Evolutionary conservation across 2,888 invertebrate species (phyloP).

Genomic region (Craniophora ligustri): DNA sequence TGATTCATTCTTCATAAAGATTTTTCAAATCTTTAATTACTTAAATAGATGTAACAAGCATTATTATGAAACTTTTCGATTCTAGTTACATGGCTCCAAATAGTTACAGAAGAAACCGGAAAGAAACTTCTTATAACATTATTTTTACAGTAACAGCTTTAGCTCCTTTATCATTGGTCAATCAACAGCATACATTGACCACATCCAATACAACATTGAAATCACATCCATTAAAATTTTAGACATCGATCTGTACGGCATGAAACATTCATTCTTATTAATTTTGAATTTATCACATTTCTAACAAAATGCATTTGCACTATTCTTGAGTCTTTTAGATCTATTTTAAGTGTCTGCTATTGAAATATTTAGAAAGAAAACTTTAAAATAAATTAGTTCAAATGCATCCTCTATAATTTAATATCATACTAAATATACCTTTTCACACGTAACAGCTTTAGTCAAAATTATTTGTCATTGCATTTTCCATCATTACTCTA

Average conservation of each 20-base stretch:
- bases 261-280: constrained; percentile 16
- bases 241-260: constrained; percentile 15
- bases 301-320: constrained; percentile 29
- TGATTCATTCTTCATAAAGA: no score
- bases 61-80: no score
- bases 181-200: constrained; percentile 55
- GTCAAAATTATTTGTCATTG: no score
- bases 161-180: constrained; percentile 26
- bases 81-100: no score
- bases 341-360: not conserved
- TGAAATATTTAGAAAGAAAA: not conserved
- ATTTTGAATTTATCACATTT: constrained; percentile 19
- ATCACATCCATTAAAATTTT: constrained; percentile 19
- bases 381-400: constrained; percentile 3
- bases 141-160: no score
- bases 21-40: no score
- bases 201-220: constrained; percentile 49
- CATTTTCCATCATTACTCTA: not conserved
- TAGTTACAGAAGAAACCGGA: no score
- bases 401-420: constrained; percentile 7
- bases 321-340: no score
- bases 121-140: no score
- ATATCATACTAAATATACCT: not conserved
- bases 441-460: constrained; percentile 25
- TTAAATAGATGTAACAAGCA: no score